Conservation (phyloP, 2,888 invertebrate species). For the Lithosia quadra region DNA sequence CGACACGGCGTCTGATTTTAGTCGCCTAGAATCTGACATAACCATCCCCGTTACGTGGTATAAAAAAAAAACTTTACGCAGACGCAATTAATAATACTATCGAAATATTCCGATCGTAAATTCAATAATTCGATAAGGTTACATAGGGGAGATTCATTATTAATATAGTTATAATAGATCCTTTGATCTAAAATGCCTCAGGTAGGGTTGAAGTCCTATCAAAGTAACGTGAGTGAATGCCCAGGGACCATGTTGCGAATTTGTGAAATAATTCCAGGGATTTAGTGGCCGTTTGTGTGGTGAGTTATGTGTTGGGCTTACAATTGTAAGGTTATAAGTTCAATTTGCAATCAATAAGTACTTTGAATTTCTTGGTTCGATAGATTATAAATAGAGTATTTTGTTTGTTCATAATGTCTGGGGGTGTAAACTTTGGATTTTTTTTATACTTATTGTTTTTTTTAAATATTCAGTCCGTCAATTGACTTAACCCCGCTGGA, state of each 20-base stretch:
- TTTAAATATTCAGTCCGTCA: no score
- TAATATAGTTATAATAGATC: constrained; percentile 2
- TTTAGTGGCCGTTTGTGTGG: not conserved
- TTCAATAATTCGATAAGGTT: not conserved
- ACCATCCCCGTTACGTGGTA: no score
- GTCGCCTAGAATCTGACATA: no score
- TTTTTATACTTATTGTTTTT: no score
- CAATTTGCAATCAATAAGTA: no score
- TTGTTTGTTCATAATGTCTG: no score
- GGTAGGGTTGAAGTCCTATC: not conserved
- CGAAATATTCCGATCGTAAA: not conserved
- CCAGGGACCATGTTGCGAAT: not conserved
- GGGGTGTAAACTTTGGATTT: no score
- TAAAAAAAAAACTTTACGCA: no score
- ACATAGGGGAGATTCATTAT: not conserved
- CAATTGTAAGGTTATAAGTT: not conserved
- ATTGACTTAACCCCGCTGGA: no score
- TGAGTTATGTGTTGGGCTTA: not conserved
- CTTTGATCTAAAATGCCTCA: constrained; percentile 1
- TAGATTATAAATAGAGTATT: no score
- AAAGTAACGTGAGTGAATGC: not conserved
- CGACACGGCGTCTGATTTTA: no score
- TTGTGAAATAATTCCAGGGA: not conserved
- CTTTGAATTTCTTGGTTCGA: no score
- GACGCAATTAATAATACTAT: not conserved